phyloP scores from a whole-genome alignment of 2,888 invertebrate species.

The Hirtodrosophila cameraria region DNA sequence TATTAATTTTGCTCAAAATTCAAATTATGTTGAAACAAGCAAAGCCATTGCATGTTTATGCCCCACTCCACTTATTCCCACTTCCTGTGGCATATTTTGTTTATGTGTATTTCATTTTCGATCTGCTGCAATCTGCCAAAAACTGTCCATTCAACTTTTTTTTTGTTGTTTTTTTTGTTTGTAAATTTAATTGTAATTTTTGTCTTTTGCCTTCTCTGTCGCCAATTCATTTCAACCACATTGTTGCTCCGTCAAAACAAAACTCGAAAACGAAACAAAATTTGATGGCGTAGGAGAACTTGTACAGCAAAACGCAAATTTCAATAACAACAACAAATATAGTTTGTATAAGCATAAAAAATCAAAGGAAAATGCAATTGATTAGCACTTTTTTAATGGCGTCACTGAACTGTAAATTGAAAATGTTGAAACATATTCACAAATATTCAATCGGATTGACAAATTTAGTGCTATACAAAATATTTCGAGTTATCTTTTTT shows the following conservation, averaged over 20 bases:
- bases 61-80: conserved; percentile 11
- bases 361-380: conserved; percentile 44
- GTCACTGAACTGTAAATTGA: conserved; percentile 56
- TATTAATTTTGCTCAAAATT: neutral
- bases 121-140: conserved; percentile 25
- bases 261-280: conserved; percentile 39
- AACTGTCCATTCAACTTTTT: conserved; percentile 55
- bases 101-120: conserved; percentile 27
- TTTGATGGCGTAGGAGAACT: conserved; percentile 34
- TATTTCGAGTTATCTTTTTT: conserved; percentile 14
- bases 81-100: conserved; percentile 50
- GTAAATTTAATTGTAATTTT: conserved; percentile 12
- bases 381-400: conserved; percentile 62
- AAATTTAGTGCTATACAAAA: neutral
- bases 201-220: conserved; percentile 5
- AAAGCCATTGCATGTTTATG: conserved; percentile 6
- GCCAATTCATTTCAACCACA: conserved; percentile 34
- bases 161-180: neutral
- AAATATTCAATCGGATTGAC: too few relatives aligned
- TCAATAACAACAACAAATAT: neutral
- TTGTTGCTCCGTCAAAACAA: conserved; percentile 63
- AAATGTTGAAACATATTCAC: conserved; percentile 33
- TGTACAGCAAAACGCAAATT: conserved; percentile 4
- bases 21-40: neutral
- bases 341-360: neutral